Conservation (phyloP, 2,797 vertebrate genomes). For the Lateolabrax maculatus region DNA sequence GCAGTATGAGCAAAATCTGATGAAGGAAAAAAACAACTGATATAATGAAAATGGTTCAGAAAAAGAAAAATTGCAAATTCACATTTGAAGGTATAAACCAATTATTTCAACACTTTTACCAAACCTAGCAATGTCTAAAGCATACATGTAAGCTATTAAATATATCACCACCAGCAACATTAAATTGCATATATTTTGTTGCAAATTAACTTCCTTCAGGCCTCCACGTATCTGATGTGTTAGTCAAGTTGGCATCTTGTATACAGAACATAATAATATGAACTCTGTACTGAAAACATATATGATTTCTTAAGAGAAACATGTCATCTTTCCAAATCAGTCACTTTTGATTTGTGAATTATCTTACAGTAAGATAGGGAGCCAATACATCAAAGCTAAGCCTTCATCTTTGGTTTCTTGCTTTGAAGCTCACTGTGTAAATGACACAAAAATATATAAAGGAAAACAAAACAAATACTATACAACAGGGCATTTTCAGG, state of each 20-base stretch:
- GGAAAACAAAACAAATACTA: neutral
- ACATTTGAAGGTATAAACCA: slow-evolving; percentile 64
- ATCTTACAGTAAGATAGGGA: slow-evolving; percentile 14
- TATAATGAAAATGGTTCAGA: slow-evolving; percentile 14
- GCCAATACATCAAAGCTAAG: slow-evolving; percentile 23
- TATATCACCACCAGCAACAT: slow-evolving; percentile 18
- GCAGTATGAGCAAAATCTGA: slow-evolving; percentile 4
- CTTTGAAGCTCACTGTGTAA: slow-evolving; percentile 28
- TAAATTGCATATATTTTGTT: slow-evolving; percentile 29
- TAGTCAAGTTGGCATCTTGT: neutral
- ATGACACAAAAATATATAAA: neutral
- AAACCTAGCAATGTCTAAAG: slow-evolving; percentile 11
- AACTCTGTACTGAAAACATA: neutral
- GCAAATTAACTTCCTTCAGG: neutral
- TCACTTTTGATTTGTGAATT: slow-evolving; percentile 34
- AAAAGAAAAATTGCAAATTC: slow-evolving; percentile 41
- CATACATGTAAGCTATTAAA: slow-evolving; percentile 26
- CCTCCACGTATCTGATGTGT: neutral
- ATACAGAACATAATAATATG: slow-evolving; percentile 1
- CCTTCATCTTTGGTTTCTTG: slow-evolving; percentile 53
- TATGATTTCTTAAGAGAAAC: neutral
- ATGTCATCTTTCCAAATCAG: neutral
- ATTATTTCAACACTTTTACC: slow-evolving; percentile 46
- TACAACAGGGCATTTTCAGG: neutral
- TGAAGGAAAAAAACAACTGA: neutral